Percentiles rank a stretch among this genome's conserved stretches.
These are phyloP conservation scores for Halichoeres trimaculatus DNA, from an alignment of 2,113 vertebrate genomes.

Conservation along the genomic window DNA sequence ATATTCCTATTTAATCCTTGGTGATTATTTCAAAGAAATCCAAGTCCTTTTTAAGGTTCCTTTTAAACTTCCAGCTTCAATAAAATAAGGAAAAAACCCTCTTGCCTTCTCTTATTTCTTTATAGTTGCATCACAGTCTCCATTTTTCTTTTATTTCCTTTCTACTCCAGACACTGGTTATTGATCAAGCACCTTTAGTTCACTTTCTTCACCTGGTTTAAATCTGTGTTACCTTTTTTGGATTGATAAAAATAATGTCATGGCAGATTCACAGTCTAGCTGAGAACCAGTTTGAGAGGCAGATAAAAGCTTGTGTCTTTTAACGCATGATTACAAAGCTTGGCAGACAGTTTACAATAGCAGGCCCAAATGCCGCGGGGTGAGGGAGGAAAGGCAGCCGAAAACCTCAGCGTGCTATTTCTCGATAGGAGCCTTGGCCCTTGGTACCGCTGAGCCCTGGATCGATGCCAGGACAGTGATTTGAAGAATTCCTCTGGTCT, in stretches of 20 bases:
- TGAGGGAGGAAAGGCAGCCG: constrained; percentile 53
- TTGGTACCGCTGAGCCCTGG: constrained; percentile 65
- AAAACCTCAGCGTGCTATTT: constrained; percentile 75
- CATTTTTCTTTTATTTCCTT: neutral
- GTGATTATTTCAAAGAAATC: constrained; percentile 68
- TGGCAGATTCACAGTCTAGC: constrained; percentile 16
- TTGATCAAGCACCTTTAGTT: constrained; percentile 24
- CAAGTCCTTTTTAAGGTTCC: constrained; percentile 56
- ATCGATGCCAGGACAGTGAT: constrained; percentile 71
- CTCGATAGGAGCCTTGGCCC: constrained; percentile 65
- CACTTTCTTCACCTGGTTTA: constrained; percentile 2
- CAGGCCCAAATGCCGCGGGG: constrained; percentile 49
- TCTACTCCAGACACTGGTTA: constrained; percentile 17
- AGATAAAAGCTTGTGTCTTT: constrained; percentile 28
- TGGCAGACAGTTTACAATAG: constrained; percentile 59
- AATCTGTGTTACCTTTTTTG: neutral
- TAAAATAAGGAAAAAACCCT: constrained; percentile 22
- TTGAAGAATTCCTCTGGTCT: constrained; percentile 77
- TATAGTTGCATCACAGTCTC: constrained; percentile 53
- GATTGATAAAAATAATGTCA: neutral
- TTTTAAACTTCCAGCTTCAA: constrained; percentile 43
- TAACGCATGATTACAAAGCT: constrained; percentile 58
- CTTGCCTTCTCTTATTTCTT: constrained; percentile 46
- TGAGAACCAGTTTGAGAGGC: constrained; percentile 18
- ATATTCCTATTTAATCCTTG: constrained; percentile 60